Percentiles rank a stretch among this genome's conserved stretches.
Conservation (phyloP, 64 coral and sea anemone species). For the Stichodactyla mertensii region DNA sequence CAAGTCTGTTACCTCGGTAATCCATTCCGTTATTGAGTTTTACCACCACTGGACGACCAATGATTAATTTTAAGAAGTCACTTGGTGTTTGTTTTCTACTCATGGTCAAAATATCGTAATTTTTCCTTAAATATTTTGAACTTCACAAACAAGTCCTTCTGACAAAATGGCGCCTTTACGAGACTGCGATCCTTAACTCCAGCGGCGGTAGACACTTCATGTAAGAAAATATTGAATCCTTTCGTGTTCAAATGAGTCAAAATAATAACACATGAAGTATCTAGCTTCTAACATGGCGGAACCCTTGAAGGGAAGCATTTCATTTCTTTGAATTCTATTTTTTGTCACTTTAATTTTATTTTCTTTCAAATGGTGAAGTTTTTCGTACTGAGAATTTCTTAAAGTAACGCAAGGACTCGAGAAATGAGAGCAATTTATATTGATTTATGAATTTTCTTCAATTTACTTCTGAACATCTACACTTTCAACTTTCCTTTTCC, state of each 20-base stretch:
- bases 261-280: not conserved
- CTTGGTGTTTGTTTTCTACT: constrained; percentile 97
- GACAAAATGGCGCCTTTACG: not conserved
- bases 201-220: not conserved
- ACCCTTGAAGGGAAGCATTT: not conserved
- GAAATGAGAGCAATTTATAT: not conserved
- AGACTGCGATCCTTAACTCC: not conserved
- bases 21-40: constrained; percentile 97
- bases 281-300: not conserved
- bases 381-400: not conserved
- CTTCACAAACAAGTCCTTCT: not conserved
- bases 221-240: not conserved
- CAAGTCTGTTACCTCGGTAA: constrained; percentile 88
- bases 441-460: not conserved
- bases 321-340: not conserved
- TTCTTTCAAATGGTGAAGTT: not conserved
- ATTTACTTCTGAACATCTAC: no score
- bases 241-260: not conserved
- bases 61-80: constrained; percentile 95
- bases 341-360: not conserved
- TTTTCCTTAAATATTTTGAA: not conserved
- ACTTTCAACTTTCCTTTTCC: not conserved
- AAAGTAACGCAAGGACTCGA: not conserved
- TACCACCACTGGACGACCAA: constrained; percentile 97
- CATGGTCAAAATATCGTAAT: constrained; percentile 34